Conservation (phyloP, 2,113 vertebrate genomes). For the Colistium nudipinnis region DNA sequence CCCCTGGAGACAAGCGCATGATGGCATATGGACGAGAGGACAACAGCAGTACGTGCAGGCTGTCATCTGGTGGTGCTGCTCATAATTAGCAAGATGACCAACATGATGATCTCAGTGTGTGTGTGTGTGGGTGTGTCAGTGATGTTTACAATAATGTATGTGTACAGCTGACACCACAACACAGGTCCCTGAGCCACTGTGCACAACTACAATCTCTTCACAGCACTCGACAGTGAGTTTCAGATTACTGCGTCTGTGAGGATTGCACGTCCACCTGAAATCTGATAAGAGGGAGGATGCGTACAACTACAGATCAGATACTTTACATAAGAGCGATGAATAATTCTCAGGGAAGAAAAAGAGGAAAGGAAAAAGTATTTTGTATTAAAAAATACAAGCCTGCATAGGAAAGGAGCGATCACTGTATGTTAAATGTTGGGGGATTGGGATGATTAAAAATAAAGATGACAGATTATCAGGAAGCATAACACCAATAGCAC, state of each 20-base stretch:
- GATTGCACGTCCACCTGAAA: slow-evolving; percentile 42
- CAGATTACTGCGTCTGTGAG: slow-evolving; percentile 48
- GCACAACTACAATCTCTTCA: slow-evolving; percentile 56
- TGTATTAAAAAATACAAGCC: too few species aligned
- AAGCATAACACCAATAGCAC: too few species aligned
- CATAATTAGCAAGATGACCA: slow-evolving; percentile 48
- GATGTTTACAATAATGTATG: slow-evolving; percentile 37
- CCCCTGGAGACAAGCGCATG: slow-evolving; percentile 47
- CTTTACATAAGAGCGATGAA: slow-evolving; percentile 9
- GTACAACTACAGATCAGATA: neutral
- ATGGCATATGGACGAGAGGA: slow-evolving; percentile 27
- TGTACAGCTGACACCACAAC: slow-evolving; percentile 36
- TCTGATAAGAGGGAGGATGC: slow-evolving; percentile 15
- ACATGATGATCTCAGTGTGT: slow-evolving; percentile 38
- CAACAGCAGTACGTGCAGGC: slow-evolving; percentile 40
- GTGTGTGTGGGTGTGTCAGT: slow-evolving; percentile 36
- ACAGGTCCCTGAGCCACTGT: slow-evolving; percentile 45
- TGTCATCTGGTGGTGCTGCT: slow-evolving; percentile 43
- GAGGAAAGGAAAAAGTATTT: neutral
- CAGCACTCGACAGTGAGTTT: slow-evolving; percentile 49
- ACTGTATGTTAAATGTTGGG: too few species aligned
- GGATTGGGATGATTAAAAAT: too few species aligned
- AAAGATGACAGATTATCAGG: too few species aligned
- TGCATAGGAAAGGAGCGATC: too few species aligned
- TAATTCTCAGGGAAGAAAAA: neutral